Evolutionary conservation across 2,113 vertebrate species (phyloP).

Genomic region (Muscicapa adusta): DNA sequence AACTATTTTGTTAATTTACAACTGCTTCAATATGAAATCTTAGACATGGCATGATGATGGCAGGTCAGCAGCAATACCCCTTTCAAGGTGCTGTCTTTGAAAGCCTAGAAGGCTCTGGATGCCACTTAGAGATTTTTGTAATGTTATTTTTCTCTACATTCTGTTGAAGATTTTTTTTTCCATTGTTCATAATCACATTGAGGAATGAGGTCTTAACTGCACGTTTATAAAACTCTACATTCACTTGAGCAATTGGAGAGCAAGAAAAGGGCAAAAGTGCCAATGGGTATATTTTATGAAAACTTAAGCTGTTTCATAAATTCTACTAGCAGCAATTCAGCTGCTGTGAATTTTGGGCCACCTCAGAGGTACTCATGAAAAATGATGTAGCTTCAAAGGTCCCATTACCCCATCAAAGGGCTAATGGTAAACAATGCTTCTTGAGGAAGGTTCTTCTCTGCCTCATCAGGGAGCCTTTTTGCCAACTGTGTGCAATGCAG

Average conservation of each 20-base stretch:
- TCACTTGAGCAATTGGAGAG: background rate
- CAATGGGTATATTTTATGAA: background rate
- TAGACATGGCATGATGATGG: background rate
- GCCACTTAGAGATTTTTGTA: background rate
- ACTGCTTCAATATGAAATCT: background rate
- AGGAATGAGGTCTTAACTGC: background rate
- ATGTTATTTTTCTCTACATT: background rate
- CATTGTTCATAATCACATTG: background rate
- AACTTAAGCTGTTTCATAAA: background rate
- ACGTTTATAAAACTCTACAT: background rate
- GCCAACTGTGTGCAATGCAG: background rate
- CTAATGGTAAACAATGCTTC: background rate
- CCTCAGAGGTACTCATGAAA: background rate
- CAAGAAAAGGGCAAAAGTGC: background rate
- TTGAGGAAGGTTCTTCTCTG: background rate
- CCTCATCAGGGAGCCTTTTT: background rate
- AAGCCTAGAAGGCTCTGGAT: background rate
- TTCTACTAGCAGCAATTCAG: background rate
- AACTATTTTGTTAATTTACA: background rate
- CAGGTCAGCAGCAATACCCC: background rate
- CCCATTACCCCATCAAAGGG: background rate
- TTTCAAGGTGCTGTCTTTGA: background rate
- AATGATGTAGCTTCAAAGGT: background rate
- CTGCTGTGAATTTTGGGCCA: fast-evolving
- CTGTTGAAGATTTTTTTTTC: background rate